phyloP scores from a whole-genome alignment of 2,113 vertebrate genomes.

The Chloropsis cyanopogon region DNA sequence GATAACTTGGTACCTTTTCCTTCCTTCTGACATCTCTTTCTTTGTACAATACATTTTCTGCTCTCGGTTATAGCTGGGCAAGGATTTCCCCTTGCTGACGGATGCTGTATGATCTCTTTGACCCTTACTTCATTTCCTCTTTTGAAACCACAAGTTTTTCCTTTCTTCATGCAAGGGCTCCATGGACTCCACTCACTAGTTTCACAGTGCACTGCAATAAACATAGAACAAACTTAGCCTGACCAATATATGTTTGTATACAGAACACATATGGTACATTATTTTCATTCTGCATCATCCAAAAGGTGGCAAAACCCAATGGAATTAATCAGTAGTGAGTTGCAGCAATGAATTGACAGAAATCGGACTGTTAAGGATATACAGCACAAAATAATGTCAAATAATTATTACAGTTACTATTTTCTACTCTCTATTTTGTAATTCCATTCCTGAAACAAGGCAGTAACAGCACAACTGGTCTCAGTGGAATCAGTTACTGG shows the following conservation, averaged over 20 bases:
- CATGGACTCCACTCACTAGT: conserved; percentile 90
- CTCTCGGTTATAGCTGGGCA: conserved; percentile 86
- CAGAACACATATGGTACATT: not conserved
- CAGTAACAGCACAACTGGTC: not conserved
- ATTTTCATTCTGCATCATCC: not conserved
- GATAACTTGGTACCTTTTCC: conserved; percentile 77
- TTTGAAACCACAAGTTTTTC: conserved; percentile 92
- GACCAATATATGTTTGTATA: not conserved
- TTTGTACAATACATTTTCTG: conserved; percentile 89
- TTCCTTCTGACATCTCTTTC: conserved; percentile 84
- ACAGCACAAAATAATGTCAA: not conserved
- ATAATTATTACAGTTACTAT: not conserved
- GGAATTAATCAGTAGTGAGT: not conserved
- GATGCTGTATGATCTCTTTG: conserved; percentile 84
- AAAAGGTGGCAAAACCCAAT: not conserved
- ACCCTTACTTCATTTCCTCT: conserved; percentile 89
- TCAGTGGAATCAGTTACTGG: not conserved
- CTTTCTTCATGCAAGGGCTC: conserved; percentile 86
- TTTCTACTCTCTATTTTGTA: not conserved
- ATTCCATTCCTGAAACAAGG: not conserved
- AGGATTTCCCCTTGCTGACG: conserved; percentile 81
- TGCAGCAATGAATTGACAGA: not conserved
- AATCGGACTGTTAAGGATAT: not conserved
- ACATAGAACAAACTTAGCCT: conserved; percentile 40
- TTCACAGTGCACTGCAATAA: conserved; percentile 90